Evolutionary conservation across 1,140 invertebrate genomes (phyloP).

Genomic region (Orius insidiosus): DNA sequence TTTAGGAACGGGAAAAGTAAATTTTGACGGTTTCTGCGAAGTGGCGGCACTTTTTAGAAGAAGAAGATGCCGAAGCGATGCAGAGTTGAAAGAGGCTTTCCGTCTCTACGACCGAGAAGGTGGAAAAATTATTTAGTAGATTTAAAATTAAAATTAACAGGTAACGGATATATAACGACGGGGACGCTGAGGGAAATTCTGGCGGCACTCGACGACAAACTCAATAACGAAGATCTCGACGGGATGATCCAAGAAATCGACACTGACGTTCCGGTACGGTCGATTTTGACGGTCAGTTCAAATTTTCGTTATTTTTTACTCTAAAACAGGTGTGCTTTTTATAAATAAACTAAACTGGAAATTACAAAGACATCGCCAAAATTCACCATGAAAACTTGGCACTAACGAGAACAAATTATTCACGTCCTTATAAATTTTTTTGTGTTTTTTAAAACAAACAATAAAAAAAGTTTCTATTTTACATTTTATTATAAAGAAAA

Average conservation of each 20-base stretch:
- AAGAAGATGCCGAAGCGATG: slow-evolving; percentile 83
- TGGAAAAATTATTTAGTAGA: slow-evolving; percentile 14
- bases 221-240: slow-evolving; percentile 64
- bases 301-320: background rate
- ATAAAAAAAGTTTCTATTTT: too few relatives aligned
- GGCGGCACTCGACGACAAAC: slow-evolving; percentile 75
- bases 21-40: slow-evolving; percentile 82
- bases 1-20: slow-evolving; percentile 66
- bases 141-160: slow-evolving; percentile 30
- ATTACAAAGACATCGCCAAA: slow-evolving; percentile 1
- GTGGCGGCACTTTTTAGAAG: slow-evolving; percentile 81
- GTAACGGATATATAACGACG: slow-evolving; percentile 87
- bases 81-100: slow-evolving; percentile 90
- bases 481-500: background rate
- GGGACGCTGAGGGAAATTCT: slow-evolving; percentile 78
- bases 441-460: too few relatives aligned
- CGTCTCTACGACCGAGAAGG: slow-evolving; percentile 45
- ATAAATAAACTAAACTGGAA: background rate
- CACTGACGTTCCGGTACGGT: slow-evolving; percentile 82
- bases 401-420: too few relatives aligned
- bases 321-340: too few relatives aligned
- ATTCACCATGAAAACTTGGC: slow-evolving; percentile 1
- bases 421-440: too few relatives aligned
- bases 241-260: slow-evolving; percentile 88
- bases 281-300: slow-evolving; percentile 57